These are phyloP conservation scores for Ctenosaura bakeri DNA, from an alignment of 2,797 vertebrate genomes.

Conservation along the genomic window DNA sequence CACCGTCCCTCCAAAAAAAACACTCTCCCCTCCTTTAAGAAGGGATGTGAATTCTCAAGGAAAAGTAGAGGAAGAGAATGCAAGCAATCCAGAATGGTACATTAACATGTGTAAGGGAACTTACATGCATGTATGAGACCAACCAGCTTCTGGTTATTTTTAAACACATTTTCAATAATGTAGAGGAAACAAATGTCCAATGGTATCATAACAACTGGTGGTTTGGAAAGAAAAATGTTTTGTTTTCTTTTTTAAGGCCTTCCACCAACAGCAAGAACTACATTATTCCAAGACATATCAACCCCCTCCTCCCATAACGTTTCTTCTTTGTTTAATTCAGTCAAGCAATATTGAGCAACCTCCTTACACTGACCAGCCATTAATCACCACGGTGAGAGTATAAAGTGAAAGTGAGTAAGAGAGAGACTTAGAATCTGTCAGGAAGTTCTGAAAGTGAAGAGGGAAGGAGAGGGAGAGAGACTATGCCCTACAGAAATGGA, in stretches of 20 bases:
- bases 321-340: conserved; percentile 26
- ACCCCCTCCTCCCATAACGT: conserved; percentile 2
- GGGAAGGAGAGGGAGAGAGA: conserved; percentile 37
- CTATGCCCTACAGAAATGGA: conserved; percentile 51
- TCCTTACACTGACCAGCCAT: conserved; percentile 53
- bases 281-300: conserved; percentile 15
- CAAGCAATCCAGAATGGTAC: too few relatives aligned
- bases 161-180: too few relatives aligned
- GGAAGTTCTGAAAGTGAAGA: conserved; percentile 52
- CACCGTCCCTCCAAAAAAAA: too few relatives aligned
- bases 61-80: too few relatives aligned
- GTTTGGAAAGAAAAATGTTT: neutral
- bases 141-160: too few relatives aligned
- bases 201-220: neutral
- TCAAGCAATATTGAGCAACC: conserved; percentile 54
- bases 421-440: conserved; percentile 17
- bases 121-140: too few relatives aligned
- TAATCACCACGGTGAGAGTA: conserved; percentile 55
- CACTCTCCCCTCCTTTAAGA: too few relatives aligned
- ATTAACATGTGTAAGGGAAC: too few relatives aligned
- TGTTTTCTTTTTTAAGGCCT: conserved; percentile 7
- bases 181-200: neutral
- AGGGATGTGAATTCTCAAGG: too few relatives aligned
- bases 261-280: conserved; percentile 31
- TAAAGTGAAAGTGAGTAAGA: neutral